Percentiles rank a stretch among this genome's conserved stretches.
These are phyloP conservation scores for Drosophila nigricruria DNA, from an alignment of 2,888 invertebrate species.

Conservation along the genomic window DNA sequence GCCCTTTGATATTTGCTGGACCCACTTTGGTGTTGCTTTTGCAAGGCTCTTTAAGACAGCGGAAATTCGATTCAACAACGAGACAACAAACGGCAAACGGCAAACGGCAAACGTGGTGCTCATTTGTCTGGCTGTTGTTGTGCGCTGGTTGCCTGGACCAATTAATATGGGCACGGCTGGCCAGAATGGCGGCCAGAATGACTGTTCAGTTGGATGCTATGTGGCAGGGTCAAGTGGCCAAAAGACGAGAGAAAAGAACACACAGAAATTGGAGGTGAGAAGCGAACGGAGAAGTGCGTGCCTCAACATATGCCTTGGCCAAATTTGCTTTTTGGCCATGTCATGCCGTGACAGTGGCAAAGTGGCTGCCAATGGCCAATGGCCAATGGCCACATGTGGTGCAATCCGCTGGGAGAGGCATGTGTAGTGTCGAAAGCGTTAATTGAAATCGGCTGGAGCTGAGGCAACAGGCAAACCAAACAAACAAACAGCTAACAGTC, in stretches of 20 bases:
- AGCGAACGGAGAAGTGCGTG: slow-evolving; percentile 5
- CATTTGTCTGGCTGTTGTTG: slow-evolving; percentile 19
- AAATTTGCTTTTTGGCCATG: slow-evolving; percentile 42
- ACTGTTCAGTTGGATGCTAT: slow-evolving; percentile 20
- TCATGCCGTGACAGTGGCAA: slow-evolving; percentile 49
- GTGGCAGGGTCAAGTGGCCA: slow-evolving; percentile 22
- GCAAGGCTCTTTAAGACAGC: background rate
- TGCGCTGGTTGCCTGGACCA: slow-evolving; percentile 8
- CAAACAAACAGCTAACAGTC: slow-evolving; percentile 23
- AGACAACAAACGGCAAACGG: slow-evolving; percentile 1
- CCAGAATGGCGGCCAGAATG: slow-evolving; percentile 27
- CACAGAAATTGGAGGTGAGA: background rate
- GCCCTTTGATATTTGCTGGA: background rate
- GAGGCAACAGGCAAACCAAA: slow-evolving; percentile 42
- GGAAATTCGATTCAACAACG: background rate
- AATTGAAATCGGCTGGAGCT: slow-evolving; percentile 70
- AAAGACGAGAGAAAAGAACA: background rate
- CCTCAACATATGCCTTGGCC: slow-evolving; percentile 21
- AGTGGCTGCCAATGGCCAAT: slow-evolving; percentile 27
- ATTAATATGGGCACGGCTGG: slow-evolving; percentile 34
- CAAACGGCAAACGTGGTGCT: slow-evolving; percentile 5
- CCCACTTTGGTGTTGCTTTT: background rate
- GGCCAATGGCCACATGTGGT: slow-evolving; percentile 27
- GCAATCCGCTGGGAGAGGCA: slow-evolving; percentile 13
- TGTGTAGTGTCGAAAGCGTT: slow-evolving; percentile 49